Evolutionary conservation across 2,888 invertebrate species (phyloP), one percentile per base, ranked within the genome.

Genomic region (Acleris sparsana): DNA sequence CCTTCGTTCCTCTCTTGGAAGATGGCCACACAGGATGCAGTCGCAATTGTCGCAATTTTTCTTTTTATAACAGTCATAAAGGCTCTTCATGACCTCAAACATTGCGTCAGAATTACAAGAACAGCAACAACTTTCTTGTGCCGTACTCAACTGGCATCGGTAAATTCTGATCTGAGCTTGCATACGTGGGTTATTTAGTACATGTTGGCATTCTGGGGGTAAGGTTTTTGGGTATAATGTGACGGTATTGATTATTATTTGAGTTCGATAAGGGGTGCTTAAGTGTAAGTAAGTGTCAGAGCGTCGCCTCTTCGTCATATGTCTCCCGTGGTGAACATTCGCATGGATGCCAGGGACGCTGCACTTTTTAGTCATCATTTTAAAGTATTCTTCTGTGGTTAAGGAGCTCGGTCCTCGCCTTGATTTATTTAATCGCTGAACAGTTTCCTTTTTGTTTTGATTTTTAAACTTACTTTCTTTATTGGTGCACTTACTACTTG

Each of bases 11-110:
- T 71, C 72, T 77, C 76, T 59, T 71, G 69, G 49, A 76, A 77
- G 43, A 82, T 71, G 72, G 18, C 84, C 84, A 68, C 88, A 88
- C 2, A 88, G 76, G 64, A 88, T 82, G 64, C 88, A 88, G 46
- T 85, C 79, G 70, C 88, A 88, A 69, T 84, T 70, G 68, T 87
- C 78, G 67, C 88, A 88, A 69, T 87, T 82, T 76, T 86, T 88
- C 71, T 82, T 87, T 71, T 88, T 88, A 56, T 88, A 88, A 69
- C 88, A 88, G 56, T 88, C 88, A 63, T 88, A 88, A 9, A 88
- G 79, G 62, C 86, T 79, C 73, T 88, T 88, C 88, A 88, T 87
- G 17, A 88, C 88, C 72, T 88, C 87, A 69, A 88, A 88, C 85
- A 88, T 87, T 5, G 85, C 86, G 71, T 88, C 88, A n/a, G 88